Percentiles rank a stretch among this genome's conserved stretches.
Conservation (phyloP, 2,113 vertebrate species). For the Sylvicapra grimmia region DNA sequence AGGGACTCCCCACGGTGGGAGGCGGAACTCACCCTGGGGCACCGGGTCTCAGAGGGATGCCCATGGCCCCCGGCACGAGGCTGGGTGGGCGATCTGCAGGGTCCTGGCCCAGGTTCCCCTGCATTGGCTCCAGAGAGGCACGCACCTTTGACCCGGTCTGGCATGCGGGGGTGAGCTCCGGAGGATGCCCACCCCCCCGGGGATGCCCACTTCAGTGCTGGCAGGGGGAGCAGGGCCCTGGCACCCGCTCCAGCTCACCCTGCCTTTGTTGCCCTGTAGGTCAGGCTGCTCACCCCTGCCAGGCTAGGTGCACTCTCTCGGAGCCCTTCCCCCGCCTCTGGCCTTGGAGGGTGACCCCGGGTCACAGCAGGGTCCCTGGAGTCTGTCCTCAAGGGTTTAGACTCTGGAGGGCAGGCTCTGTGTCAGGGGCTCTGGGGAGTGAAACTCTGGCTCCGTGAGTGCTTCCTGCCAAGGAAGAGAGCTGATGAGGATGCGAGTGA, state of each 20-base stretch:
- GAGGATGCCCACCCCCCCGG: rapidly evolving
- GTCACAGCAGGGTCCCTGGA: neutral
- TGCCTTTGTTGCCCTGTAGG: neutral
- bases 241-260: no score
- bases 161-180: neutral
- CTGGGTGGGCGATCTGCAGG: neutral
- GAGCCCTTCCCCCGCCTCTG: neutral
- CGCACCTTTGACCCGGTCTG: rapidly evolving
- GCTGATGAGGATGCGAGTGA: neutral
- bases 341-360: neutral
- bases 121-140: neutral
- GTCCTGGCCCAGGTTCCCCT: neutral
- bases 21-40: neutral
- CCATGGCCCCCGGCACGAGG: neutral
- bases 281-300: neutral
- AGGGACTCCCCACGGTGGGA: rapidly evolving
- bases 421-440: neutral
- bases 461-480: no score
- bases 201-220: neutral
- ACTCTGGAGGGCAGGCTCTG: neutral
- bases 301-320: rapidly evolving
- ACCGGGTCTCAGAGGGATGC: neutral
- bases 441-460: neutral
- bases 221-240: neutral
- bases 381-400: neutral